These are phyloP conservation scores for Leuctra nigra DNA, from an alignment of 2,888 invertebrate species.

Conservation along the genomic window DNA sequence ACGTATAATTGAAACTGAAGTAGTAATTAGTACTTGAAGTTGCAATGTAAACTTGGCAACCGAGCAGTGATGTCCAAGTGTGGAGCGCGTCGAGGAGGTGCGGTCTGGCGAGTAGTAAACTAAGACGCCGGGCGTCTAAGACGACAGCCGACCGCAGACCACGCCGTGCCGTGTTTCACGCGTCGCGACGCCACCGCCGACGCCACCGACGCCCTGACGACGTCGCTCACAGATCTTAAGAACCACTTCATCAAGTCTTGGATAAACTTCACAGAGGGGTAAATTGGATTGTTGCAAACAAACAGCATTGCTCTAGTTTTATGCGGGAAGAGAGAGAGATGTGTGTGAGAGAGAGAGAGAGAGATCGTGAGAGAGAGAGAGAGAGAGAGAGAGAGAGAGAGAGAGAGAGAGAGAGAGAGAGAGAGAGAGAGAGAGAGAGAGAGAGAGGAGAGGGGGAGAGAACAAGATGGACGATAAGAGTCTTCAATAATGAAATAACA, in stretches of 20 bases:
- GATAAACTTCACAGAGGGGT: background rate
- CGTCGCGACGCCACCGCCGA: background rate
- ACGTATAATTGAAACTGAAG: conserved; percentile 15
- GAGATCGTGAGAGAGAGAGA: no score
- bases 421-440: no score
- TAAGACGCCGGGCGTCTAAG: conserved; percentile 7
- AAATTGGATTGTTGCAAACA: background rate
- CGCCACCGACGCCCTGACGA: background rate
- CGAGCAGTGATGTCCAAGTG: conserved; percentile 8
- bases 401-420: no score
- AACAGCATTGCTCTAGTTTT: conserved; percentile 4
- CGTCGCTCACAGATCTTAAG: conserved; percentile 5
- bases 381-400: no score
- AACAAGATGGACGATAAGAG: no score
- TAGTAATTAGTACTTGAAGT: conserved; percentile 12
- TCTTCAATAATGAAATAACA: background rate
- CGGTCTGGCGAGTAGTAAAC: background rate
- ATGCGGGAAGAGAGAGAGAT: no score
- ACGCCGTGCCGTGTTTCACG: no score
- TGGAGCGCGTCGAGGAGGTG: background rate
- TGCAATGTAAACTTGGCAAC: conserved; percentile 3
- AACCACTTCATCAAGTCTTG: background rate
- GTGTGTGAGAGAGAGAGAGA: no score
- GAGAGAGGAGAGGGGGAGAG: no score
- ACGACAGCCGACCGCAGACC: background rate